Evolutionary conservation across 1,140 invertebrate species (phyloP), one percentile per base, ranked within the genome.

Genomic region (Diabrotica virgifera): DNA sequence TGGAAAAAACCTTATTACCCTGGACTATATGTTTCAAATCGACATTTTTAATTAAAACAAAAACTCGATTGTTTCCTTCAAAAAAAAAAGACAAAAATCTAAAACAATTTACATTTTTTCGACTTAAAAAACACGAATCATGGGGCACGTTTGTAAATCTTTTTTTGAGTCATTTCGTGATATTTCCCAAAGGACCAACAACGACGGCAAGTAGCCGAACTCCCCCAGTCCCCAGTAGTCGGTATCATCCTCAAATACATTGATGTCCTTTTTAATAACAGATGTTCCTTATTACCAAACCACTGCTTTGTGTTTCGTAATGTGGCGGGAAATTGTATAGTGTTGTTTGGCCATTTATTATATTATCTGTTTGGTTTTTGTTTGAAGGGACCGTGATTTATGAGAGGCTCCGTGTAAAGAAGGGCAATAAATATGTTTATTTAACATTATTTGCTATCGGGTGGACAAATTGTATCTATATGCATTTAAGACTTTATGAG

Each of bases 281-380:
- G 75, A 76, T 76, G 75, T 71, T 76, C 65, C 70, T 73, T 68
- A 76, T 76, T 75, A 74, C 70, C 53, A 62, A 35, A 57, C 51
- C 59, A 36, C 64, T 64, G 66, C 69, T 71, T 70, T 76, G 70
- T 73, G 65, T 59, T 51, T 66, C 62, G 69, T 76, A 76, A 76
- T 74, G 74, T 76, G 73, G 73, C 74, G 73, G 73, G 70, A 75
- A 75, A 76, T 75, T 75, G 73, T 73, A 68, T 72, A 5, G 72
- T 67, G 67, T 74, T 71, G 72, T 67, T 71, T 74, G 71, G 67
- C 71, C 69, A 73, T 75, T 72, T 75, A 74, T 75, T 74, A 69
- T 74, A 69, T 73, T 70, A 70, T 70, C 71, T 72, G 65, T 71
- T 46, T 46, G 66, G 64, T 56, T 68, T 68, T 70, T 66, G 65